phyloP scores from a whole-genome alignment of 2,888 invertebrate genomes.

The Acutogordius australiensis region DNA sequence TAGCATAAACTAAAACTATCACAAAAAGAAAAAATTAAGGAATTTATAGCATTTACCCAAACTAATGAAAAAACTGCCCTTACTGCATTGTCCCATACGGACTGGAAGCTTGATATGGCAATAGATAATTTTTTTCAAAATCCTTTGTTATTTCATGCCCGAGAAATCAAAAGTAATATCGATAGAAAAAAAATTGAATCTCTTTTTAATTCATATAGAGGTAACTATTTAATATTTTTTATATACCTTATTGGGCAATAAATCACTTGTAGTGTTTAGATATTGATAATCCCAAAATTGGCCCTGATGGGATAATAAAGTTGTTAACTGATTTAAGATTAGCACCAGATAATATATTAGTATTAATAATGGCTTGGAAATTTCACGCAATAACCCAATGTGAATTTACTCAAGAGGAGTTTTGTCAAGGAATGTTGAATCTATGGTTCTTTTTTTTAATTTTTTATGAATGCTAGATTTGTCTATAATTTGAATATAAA shows the following conservation, averaged over 20 bases:
- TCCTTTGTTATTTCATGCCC: not conserved
- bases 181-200: not conserved
- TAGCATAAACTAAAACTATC: not conserved
- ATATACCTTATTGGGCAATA: no score
- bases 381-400: slow-evolving; percentile 84
- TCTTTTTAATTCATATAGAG: not conserved
- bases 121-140: slow-evolving; percentile 8
- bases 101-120: slow-evolving; percentile 4
- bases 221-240: no score
- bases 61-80: not conserved
- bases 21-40: slow-evolving; percentile 7
- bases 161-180: not conserved
- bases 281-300: slow-evolving; percentile 45
- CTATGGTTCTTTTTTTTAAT: no score
- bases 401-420: slow-evolving; percentile 81
- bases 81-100: not conserved
- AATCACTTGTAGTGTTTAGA: not conserved
- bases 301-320: slow-evolving; percentile 71
- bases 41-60: slow-evolving; percentile 9
- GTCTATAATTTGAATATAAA: no score
- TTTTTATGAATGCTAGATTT: no score
- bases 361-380: slow-evolving; percentile 86
- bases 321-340: slow-evolving; percentile 70
- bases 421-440: slow-evolving; percentile 57
- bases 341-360: slow-evolving; percentile 65